Evolutionary conservation across 2,113 vertebrate genomes (phyloP), one percentile per base, ranked within the genome.

Genomic region (Sylvia atricapilla): DNA sequence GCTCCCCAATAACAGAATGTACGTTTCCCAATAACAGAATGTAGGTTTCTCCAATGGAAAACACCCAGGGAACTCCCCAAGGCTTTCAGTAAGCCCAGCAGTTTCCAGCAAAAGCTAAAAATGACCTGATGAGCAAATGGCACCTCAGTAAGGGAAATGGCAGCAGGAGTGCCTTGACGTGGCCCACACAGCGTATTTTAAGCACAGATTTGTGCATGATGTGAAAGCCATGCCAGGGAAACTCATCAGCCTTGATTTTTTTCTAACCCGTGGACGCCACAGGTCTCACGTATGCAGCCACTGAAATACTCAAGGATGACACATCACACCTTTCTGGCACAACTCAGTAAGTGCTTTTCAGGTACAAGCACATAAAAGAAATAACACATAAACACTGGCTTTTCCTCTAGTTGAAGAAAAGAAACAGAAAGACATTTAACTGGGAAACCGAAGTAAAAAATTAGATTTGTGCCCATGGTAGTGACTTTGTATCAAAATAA

Each of bases 1-100:
- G 30, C 25, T 78, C 55, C 73, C 56, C 90, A 90, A 52, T 64
- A 95, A 89, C 77, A 92, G 84, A 83, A 95, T 90, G 41, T 30
- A 87, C 41, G 44, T 58, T 85, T 90, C 53, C 55, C 89, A 85
- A 50, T 59, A 94, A 89, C 76, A 92, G 85, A 79, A 95, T 89
- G n/a, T 23, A 53, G 52, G 52, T 41, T 41, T 52, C 30, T 94
- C 41, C 31, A 28, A 56, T 1, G 7, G 95, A 84, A 96, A 86
- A 62, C 47, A 59, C n/a, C 30, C 39, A 55, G 90, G 78, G 62
- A 90, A 85, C 56, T 84, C 91, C 92, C 70, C 4, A 2, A 4
- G 7, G 24, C 22, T 60, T 64, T 68, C 68, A 59, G 59, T 46
- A 93, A 80, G 49, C 17, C 44, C n/a, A 78, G 35, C 39, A 69